Conservation (phyloP, 2,797 vertebrate genomes). For the Sebastiscus tertius region DNA sequence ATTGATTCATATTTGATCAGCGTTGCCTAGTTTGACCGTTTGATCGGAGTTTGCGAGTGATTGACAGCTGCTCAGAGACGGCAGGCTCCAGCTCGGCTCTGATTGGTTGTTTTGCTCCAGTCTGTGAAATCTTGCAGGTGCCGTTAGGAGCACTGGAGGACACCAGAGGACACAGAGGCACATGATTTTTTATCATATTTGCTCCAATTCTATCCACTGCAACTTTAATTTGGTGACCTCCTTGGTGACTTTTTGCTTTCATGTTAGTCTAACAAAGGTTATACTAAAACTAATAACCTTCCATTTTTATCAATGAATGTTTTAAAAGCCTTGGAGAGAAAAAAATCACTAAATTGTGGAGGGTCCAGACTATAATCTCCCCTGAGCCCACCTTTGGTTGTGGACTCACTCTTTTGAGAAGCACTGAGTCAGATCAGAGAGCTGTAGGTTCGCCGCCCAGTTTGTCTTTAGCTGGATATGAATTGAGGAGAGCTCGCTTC, state of each 20-base stretch:
- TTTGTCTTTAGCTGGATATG: slow-evolving; percentile 65
- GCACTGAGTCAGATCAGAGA: slow-evolving; percentile 65
- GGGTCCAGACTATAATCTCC: slow-evolving; percentile 3
- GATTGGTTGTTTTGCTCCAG: too few species aligned
- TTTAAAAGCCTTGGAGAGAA: background rate
- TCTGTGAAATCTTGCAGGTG: too few species aligned
- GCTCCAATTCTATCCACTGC: too few species aligned
- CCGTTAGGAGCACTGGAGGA: too few species aligned
- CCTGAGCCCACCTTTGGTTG: slow-evolving; percentile 7
- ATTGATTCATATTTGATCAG: too few species aligned
- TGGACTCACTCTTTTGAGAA: slow-evolving; percentile 37
- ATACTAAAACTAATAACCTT: background rate
- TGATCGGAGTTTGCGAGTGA: too few species aligned
- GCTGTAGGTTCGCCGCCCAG: slow-evolving; percentile 52
- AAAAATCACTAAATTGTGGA: background rate
- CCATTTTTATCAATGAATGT: background rate
- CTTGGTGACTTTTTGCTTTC: background rate
- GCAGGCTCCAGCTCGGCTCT: too few species aligned
- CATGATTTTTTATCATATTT: too few species aligned
- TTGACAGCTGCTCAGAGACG: too few species aligned
- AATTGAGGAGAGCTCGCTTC: slow-evolving; percentile 60
- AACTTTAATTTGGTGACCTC: background rate
- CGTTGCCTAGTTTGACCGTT: too few species aligned
- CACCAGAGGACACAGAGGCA: too few species aligned
- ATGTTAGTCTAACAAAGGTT: background rate